phyloP scores from a whole-genome alignment of 1,140 invertebrate species.

The roundworm (Caenorhabditis elegans) region DNA sequence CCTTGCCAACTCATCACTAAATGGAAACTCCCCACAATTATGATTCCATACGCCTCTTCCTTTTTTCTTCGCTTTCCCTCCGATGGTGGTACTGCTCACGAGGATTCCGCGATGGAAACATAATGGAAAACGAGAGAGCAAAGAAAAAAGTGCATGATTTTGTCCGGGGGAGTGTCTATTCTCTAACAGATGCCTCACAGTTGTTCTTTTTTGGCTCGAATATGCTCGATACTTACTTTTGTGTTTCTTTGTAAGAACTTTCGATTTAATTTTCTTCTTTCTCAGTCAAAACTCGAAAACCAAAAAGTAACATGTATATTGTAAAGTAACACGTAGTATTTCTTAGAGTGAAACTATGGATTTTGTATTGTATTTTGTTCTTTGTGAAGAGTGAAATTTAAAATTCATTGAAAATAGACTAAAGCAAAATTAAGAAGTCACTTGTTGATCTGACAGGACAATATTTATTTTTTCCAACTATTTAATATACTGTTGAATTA shows the following conservation, averaged over 20 bases:
- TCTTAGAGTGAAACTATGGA: too few relatives aligned
- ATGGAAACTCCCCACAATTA: constrained; percentile 13
- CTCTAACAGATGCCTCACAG: background rate
- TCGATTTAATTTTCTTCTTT: background rate
- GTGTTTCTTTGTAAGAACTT: background rate
- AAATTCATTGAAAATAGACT: too few relatives aligned
- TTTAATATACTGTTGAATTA: too few relatives aligned
- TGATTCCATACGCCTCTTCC: constrained; percentile 5
- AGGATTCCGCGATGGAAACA: constrained; percentile 5
- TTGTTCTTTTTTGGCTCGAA: constrained; percentile 11
- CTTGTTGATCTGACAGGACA: too few relatives aligned
- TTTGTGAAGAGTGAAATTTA: too few relatives aligned
- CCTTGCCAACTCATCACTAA: background rate
- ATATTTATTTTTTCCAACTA: too few relatives aligned
- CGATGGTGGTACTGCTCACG: background rate
- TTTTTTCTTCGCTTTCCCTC: background rate
- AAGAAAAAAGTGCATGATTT: constrained; percentile 30
- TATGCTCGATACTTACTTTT: background rate
- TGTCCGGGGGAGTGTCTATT: background rate
- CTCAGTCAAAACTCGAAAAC: too few relatives aligned
- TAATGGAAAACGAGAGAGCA: background rate
- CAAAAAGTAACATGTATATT: too few relatives aligned
- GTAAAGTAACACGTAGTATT: too few relatives aligned
- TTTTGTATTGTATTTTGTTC: too few relatives aligned
- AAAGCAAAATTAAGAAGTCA: too few relatives aligned